Base-by-base conservation (phyloP, 2,797 vertebrate genomes). In the Huso huso region DNA sequence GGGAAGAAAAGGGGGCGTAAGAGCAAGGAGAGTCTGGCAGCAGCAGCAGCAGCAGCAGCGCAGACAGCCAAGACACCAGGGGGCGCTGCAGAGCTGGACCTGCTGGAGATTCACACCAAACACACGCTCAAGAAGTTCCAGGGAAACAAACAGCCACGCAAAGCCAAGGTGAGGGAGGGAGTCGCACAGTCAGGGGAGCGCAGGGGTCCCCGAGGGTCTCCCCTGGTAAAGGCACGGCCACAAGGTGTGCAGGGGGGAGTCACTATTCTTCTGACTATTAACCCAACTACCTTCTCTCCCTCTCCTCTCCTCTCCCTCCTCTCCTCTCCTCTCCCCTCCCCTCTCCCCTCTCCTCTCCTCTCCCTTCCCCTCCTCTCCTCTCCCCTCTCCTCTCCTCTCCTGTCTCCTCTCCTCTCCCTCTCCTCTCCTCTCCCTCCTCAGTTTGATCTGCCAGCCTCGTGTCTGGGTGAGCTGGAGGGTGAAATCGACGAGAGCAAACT, bases 1-100 rank as follows among this genome's bases (percentile, higher is more conserved):
- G 76, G 75, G 76, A 93, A 92, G 82, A 95, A 93, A 81, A 91
- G 90, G 77, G 82, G 75, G 71, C 89, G 86, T 72, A 93, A 91
- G 75, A 82, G 81, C 55, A 82, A 89, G 75, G 84, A 87, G 2
- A 78, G 71, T 58, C 51, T 15, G 23, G 53, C 84, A 1, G 1
- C 8, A 8, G 70, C 65, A 72, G 68, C 77, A 50, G 15, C 15
- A 18, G 15, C 15, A 18, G n/a, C n/a, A n/a, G n/a, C n/a, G n/a
- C 23, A 37, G 23, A 89, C 92, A 68, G 81, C 89, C 59, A 88
- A 88, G 75, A 37, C 48, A 8, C 1, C 10, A 23, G 70, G 66
- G 73, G 69, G 76, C 49, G 85, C 89, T 13, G 88, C 85, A 71
- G 90, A 92, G 76, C 75, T 92, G 10, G 91, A 93, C 66, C 82